Evolutionary conservation across 1,140 invertebrate genomes (phyloP), one percentile per base, ranked within the genome.

Genomic region (Oncopeltus fasciatus): DNA sequence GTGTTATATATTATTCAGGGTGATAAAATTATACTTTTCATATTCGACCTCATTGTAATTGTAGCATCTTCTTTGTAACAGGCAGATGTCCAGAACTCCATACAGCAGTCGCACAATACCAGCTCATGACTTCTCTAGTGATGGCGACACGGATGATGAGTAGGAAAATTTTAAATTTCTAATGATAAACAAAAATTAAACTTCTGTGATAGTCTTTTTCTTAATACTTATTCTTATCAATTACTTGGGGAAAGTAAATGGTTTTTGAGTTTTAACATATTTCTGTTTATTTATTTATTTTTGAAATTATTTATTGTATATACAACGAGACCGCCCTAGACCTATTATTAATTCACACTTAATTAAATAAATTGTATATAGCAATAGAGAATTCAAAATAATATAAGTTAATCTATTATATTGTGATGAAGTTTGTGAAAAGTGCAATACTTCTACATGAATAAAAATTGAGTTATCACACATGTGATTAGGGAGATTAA

Each of bases 71-170:
- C n/a, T n/a, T n/a, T n/a, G n/a, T n/a, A n/a, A n/a, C 74, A 90
- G 87, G 68, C 87, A 90, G 76, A 88, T 87, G 74, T 83, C 87
- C 70, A 80, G 81, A 69, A 83, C 86, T 24, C 85, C 87, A 62
- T 86, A 87, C 72, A 53, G 49, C 49, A 81, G 81, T 69, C 72
- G 77, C 68, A 73, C 77, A 61, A 75, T 76, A 60, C 78, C 82
- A 69, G 75, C 82, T 20, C 81, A 82, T 69, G 85, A 82, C 77
- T 92, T 89, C 77, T 91, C 85, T 59, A 92, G 89, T 74, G 91
- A 93, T 70, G 86, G 88, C 26, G 90, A 93, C 70, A 89, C 89
- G 29, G 90, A 94, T 72, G 88, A 91, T 70, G 87, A 90, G 78
- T 89, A 82, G 49, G 44, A 46, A 46, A 46, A n/a, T n/a, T n/a